Evolutionary conservation across 2,888 invertebrate genomes (phyloP).

Genomic region (Ectemnius lituratus): DNA sequence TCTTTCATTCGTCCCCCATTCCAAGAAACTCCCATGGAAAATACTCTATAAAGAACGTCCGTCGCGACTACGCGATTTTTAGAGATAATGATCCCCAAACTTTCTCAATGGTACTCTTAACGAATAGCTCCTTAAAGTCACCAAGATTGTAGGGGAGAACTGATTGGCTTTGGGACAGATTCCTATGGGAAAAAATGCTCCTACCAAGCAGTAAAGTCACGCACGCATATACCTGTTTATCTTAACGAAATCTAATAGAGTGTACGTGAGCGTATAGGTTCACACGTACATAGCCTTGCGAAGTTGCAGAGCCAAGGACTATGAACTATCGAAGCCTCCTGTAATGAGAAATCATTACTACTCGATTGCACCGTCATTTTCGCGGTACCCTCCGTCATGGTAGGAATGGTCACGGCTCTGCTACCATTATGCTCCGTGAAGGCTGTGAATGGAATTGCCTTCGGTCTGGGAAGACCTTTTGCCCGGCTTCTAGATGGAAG

Average conservation of each 20-base stretch:
- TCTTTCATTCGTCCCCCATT: constrained; percentile 16
- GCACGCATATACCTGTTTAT: constrained; percentile 14
- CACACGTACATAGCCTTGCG: neutral
- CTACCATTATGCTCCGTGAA: neutral
- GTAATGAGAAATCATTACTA: constrained; percentile 11
- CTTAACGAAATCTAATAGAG: neutral
- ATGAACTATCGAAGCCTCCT: neutral
- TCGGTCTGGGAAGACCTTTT: constrained; percentile 42
- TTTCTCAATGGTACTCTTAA: constrained; percentile 39
- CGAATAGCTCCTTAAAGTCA: constrained; percentile 40
- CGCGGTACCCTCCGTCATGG: neutral
- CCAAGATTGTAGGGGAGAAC: constrained; percentile 11
- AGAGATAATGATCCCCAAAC: constrained; percentile 49
- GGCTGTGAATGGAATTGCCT: neutral
- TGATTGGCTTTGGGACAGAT: constrained; percentile 3
- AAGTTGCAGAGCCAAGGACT: neutral
- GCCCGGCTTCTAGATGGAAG: constrained; percentile 20
- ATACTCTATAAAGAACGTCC: constrained; percentile 42
- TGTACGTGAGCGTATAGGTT: neutral
- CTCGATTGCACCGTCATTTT: constrained; percentile 11
- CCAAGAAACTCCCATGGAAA: constrained; percentile 42
- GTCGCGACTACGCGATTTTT: constrained; percentile 35
- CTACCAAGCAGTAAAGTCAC: neutral
- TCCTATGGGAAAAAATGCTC: neutral
- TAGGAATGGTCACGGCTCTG: constrained; percentile 10